Percentiles rank a stretch among this genome's conserved stretches.
phyloP scores from a whole-genome alignment of 2,888 invertebrate genomes.

The Drosophila dives region DNA sequence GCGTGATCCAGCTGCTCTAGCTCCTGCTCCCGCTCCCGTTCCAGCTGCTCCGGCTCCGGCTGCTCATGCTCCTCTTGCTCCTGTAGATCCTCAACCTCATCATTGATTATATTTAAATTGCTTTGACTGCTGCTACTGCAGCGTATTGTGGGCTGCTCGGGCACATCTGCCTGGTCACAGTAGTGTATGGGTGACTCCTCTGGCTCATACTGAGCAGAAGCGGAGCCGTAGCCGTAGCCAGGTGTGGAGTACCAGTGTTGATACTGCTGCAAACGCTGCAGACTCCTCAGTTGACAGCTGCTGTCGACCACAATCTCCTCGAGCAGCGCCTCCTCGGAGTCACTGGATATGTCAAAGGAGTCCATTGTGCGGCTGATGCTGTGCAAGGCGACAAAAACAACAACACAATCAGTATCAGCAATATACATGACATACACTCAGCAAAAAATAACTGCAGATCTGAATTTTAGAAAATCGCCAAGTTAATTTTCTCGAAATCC shows the following conservation, averaged over 20 bases:
- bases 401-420: slow-evolving; percentile 18
- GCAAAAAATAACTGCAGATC: background rate
- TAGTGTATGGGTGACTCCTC: slow-evolving; percentile 84
- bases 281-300: slow-evolving; percentile 51
- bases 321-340: slow-evolving; percentile 84
- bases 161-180: slow-evolving; percentile 83
- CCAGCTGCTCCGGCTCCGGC: slow-evolving; percentile 16
- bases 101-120: slow-evolving; percentile 69
- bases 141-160: slow-evolving; percentile 76
- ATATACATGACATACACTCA: slow-evolving; percentile 7
- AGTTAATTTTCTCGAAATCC: too few species aligned
- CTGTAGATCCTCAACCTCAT: slow-evolving; percentile 31
- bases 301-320: slow-evolving; percentile 84
- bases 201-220: slow-evolving; percentile 76
- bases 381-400: slow-evolving; percentile 53
- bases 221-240: slow-evolving; percentile 33
- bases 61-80: slow-evolving; percentile 10
- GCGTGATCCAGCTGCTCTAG: slow-evolving; percentile 33
- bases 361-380: slow-evolving; percentile 84
- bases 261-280: slow-evolving; percentile 63
- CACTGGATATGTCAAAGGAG: slow-evolving; percentile 85
- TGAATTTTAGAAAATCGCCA: background rate
- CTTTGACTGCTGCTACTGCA: slow-evolving; percentile 71
- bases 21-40: slow-evolving; percentile 13
- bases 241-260: slow-evolving; percentile 62